Base-by-base conservation (phyloP, 1,140 invertebrate species). In the Drosophila equinoxialis region DNA sequence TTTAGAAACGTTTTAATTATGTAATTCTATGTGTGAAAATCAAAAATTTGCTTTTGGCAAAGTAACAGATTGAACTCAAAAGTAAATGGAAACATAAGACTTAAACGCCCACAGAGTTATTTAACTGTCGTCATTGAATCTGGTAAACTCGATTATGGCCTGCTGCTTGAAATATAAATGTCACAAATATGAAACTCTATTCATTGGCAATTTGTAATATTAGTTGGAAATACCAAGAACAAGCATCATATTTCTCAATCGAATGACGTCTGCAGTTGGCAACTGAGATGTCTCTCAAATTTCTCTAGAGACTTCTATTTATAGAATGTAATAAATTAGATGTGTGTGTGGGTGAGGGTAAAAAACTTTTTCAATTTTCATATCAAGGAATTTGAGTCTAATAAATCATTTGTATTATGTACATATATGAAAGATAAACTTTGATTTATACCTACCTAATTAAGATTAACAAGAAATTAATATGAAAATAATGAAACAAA, bases 371-470 rank as follows among this genome's bases (percentile, higher is more conserved):
- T 20, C 33, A 37, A 59, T 59, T 59, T 37, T 59, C 57, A 59
- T 59, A 59, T 59, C 14, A 35, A 17, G 45, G 14, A 48, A 48
- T 7, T 23, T 51, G 57, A 39, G 33, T 17, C 10, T 13, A 59
- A 59, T 59, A 59, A 59, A 59, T 59, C 45, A 51, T 51, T 11
- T 13, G 7, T 8, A 17, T 17, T 48, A 17, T 6, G 45, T 0
- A 17, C 17, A 17, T 17, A 14, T 48, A 48, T 30, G 30, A 51
- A 4, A 59, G 35, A 20, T 59, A 39, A 35, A 39, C 8, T 59
- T 59, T 59, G 57, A 59, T 59, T 59, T 59, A 59, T 59, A 35
- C 33, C 57, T 39, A 39, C 14, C 14, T 59, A 39, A 59, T 59
- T 59, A 11, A 37, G 57, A 59, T 59, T 59, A 59, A 59, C 14